A percentile compares a stretch with the other conserved stretches of the same genome.
These are phyloP conservation scores for Ormyrus nitidulus DNA, from an alignment of 2,888 invertebrate genomes.

Conservation along the genomic window DNA sequence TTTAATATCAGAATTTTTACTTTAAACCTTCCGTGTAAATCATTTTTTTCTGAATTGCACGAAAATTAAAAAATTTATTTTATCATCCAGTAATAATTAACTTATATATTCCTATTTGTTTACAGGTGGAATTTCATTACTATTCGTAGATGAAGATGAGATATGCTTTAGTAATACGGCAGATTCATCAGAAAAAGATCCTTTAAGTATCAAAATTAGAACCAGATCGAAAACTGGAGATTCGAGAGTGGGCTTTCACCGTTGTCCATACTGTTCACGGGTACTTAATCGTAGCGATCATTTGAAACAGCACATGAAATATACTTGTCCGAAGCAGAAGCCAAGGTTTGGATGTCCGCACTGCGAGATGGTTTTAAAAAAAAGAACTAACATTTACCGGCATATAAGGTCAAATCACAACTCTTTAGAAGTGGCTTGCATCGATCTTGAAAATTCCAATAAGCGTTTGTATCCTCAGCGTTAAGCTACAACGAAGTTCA, in stretches of 20 bases:
- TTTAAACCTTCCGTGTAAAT: too few relatives aligned
- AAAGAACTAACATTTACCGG: slow-evolving; percentile 20
- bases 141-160: not conserved
- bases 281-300: slow-evolving; percentile 25
- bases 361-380: slow-evolving; percentile 6
- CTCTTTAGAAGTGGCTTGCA: not conserved
- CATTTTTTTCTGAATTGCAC: too few relatives aligned
- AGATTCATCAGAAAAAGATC: not conserved
- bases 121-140: slow-evolving; percentile 13
- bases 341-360: slow-evolving; percentile 33
- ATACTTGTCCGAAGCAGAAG: slow-evolving; percentile 11
- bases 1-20: too few relatives aligned
- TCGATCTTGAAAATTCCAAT: slow-evolving; percentile 21
- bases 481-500: too few relatives aligned
- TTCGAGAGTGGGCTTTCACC: not conserved
- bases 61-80: too few relatives aligned
- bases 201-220: not conserved
- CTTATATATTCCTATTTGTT: slow-evolving; percentile 1
- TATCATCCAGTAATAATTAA: too few relatives aligned
- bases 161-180: too few relatives aligned
- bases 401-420: slow-evolving; percentile 23
- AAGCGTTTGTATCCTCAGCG: not conserved
- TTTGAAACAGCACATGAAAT: slow-evolving; percentile 21
- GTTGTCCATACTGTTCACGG: slow-evolving; percentile 14
- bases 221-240: too few relatives aligned